Base-by-base conservation (phyloP, 2,113 vertebrate species). In the Antennarius striatus region DNA sequence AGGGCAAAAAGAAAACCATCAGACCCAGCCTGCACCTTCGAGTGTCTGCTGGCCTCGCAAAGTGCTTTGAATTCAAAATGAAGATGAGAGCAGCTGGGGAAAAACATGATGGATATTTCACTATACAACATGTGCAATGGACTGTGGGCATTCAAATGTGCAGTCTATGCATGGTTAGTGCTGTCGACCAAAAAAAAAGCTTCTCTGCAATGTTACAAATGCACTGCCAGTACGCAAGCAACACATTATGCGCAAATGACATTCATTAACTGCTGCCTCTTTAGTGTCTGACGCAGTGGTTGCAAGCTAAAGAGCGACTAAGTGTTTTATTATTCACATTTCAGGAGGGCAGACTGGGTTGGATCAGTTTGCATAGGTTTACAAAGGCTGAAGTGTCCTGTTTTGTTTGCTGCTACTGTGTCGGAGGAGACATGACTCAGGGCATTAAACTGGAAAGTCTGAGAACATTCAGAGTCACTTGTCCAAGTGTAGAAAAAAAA, bases 321-420 rank as follows among this genome's bases (percentile, higher is more conserved):
- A 60, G 66, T 55, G 58, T 62, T 71, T 48, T 15, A 3, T 39
- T 68, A 56, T 87, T 89, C 80, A 86, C 79, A 85, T 85, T 85
- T 81, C 58, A 61, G 39, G 66, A 79, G 61, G 71, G 50, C 68
- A 45, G 55, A 78, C 39, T 42, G 68, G 71, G 28, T 55, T 22
- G 61, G 59, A 56, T 65, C 43, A 62, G 62, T 82, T 89, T 91
- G 83, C 89, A 89, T 89, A 91, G 89, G 67, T 85, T 72, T 47
- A 39, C 9, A n/a, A 71, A 36, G 71, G 46, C 59, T 32, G 45
- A 51, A 56, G 56, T 10, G 29, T 64, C 63, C 64, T 1, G 43
- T 65, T 22, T 53, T 47, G 5, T 36, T 36, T 53, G 12, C 29
- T 45, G 14, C 39, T 43, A 30, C 45, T 28, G 55, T 45, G 50